Base-by-base conservation (phyloP, 2,797 vertebrate genomes). In the Trachops cirrhosus region DNA sequence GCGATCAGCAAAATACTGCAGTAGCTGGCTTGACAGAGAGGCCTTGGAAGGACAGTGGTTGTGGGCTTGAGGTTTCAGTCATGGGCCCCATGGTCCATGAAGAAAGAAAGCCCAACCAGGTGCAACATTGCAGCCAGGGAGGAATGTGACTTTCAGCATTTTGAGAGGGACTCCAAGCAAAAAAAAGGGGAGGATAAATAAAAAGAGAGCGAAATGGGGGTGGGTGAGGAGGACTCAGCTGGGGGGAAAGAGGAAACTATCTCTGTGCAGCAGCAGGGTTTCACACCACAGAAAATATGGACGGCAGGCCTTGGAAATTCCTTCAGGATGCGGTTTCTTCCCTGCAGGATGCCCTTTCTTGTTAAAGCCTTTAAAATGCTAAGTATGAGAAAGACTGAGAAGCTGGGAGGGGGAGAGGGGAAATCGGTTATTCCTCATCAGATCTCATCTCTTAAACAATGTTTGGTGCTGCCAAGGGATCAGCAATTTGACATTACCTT, bases 401-500 rank as follows among this genome's bases (percentile, higher is more conserved):
- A 82, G 78, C 46, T 70, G 32, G 67, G 26, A 79, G 50, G 59
- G 62, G 82, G 15, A 82, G 37, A 57, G 10, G 77, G 77, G 79
- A 77, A 94, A 89, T 64, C 5, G 0, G 68, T 80, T 78, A 82
- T 91, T 90, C 89, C 57, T 89, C 80, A 39, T 82, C 79, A n/a
- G 48, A 48, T 82, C 87, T 94, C 71, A 93, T 90, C 75, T 84
- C 95, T 96, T 89, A 85, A 96, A 97, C 95, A 97, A 96, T 92
- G 92, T 78, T 80, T 0, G 0, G 26, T 89, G 93, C 85, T 85
- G 89, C 79, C 2, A 6, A 85, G 79, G 54, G 82, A 86, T 89
- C 89, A 74, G 90, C 77, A 52, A 82, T 57, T 88, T 96, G 96
- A 92, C 89, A 57, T 83, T 85, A 26, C 37, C 86, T 94, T 96